Evolutionary conservation across 2,113 vertebrate species (phyloP).

Genomic region (Rhynchomys soricoides): DNA sequence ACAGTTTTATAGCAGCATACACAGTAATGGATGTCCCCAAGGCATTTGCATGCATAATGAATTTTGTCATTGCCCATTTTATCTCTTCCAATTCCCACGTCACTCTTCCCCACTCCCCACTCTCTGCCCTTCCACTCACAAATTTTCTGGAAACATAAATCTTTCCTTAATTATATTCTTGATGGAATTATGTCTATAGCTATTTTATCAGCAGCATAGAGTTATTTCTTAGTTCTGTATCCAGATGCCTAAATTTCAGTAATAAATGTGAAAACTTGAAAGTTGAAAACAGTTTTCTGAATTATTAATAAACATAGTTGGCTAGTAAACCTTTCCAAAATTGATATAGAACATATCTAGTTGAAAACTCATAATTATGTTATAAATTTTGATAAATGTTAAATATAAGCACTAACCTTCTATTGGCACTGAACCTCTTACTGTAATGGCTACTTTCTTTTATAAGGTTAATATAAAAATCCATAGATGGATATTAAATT

Average conservation of each 20-base stretch:
- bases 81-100: background rate
- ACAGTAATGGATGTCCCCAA: too few relatives aligned
- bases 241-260: background rate
- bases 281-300: background rate
- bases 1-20: too few relatives aligned
- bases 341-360: background rate
- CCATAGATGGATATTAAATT: background rate
- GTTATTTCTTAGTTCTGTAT: background rate
- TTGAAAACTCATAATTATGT: background rate
- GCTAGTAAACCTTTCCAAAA: background rate
- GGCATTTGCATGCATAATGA: background rate
- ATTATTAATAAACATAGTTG: background rate
- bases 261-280: background rate
- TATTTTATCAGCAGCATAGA: background rate
- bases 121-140: background rate
- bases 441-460: background rate
- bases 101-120: background rate
- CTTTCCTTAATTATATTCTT: background rate
- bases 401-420: background rate
- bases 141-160: background rate
- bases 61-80: background rate
- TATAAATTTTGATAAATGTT: background rate
- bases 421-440: background rate
- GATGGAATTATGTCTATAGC: background rate
- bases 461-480: background rate